A percentile compares a stretch with the other conserved stretches of the same genome.
These are phyloP conservation scores for Furcifer pardalis DNA, from an alignment of 2,797 vertebrate genomes.

Conservation along the genomic window DNA sequence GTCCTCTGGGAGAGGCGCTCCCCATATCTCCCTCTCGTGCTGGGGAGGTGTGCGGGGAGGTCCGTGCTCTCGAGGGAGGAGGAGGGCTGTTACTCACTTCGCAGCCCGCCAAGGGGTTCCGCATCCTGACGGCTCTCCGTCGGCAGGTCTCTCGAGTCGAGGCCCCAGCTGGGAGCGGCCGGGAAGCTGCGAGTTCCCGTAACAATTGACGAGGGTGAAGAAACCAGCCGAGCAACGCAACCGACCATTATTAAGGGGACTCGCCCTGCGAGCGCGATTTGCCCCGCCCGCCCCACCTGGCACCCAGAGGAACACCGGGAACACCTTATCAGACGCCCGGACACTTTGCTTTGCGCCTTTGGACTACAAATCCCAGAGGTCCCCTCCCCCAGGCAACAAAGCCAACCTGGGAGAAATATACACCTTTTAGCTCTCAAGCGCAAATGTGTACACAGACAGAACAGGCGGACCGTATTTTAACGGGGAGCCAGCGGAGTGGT, in stretches of 20 bases:
- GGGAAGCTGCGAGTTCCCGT: conserved; percentile 38
- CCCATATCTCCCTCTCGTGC: background rate
- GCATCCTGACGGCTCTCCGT: conserved; percentile 79
- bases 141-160: conserved; percentile 64
- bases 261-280: conserved; percentile 55
- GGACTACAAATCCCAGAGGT: too few species aligned
- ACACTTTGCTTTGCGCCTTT: too few species aligned
- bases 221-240: conserved; percentile 50
- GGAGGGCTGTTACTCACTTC: conserved; percentile 82
- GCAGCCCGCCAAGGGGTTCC: conserved; percentile 83
- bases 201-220: conserved; percentile 24
- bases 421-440: too few species aligned
- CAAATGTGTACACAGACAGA: too few species aligned
- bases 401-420: too few species aligned
- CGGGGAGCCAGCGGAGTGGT: background rate
- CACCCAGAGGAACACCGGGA: conserved; percentile 30
- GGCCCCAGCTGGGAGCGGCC: conserved; percentile 51
- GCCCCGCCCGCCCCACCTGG: conserved; percentile 59
- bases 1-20: background rate
- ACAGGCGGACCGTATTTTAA: too few species aligned
- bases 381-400: too few species aligned
- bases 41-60: background rate
- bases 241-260: conserved; percentile 43
- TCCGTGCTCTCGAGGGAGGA: too few species aligned
- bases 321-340: background rate